These are phyloP conservation scores for Rhopalosiphum nymphaeae DNA, from an alignment of 2,888 invertebrate genomes.

Conservation along the genomic window DNA sequence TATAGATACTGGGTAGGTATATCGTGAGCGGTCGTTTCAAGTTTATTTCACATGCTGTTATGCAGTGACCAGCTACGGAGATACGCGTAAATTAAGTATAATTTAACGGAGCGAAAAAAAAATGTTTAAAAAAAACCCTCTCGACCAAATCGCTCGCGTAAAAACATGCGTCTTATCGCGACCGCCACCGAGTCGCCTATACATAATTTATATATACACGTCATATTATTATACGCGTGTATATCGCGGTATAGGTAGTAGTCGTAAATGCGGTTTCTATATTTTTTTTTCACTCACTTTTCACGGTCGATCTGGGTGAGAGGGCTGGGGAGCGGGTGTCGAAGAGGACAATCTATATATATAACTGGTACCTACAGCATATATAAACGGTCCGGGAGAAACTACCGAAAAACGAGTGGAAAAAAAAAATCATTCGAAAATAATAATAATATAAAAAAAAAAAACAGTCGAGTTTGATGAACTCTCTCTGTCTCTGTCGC, in stretches of 20 bases:
- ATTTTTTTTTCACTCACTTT: conserved; percentile 5
- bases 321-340: neutral
- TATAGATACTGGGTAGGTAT: neutral
- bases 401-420: conserved; percentile 45
- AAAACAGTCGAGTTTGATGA: conserved; percentile 52
- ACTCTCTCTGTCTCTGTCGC: conserved; percentile 54
- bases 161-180: neutral
- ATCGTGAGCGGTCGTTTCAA: neutral
- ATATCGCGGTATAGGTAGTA: neutral
- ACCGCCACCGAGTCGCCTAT: neutral
- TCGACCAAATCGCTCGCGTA: neutral
- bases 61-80: neutral
- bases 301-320: neutral
- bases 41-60: conserved; percentile 11
- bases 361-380: neutral
- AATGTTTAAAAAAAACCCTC: neutral
- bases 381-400: conserved; percentile 22
- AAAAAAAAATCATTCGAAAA: conserved; percentile 23
- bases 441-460: neutral
- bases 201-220: neutral
- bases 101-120: neutral
- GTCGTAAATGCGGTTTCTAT: conserved; percentile 25
- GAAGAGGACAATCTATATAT: neutral
- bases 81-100: neutral
- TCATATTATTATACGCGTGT: no score